Conservation (phyloP, 1,140 invertebrate genomes). For the Drosophila kurseongensis region DNA sequence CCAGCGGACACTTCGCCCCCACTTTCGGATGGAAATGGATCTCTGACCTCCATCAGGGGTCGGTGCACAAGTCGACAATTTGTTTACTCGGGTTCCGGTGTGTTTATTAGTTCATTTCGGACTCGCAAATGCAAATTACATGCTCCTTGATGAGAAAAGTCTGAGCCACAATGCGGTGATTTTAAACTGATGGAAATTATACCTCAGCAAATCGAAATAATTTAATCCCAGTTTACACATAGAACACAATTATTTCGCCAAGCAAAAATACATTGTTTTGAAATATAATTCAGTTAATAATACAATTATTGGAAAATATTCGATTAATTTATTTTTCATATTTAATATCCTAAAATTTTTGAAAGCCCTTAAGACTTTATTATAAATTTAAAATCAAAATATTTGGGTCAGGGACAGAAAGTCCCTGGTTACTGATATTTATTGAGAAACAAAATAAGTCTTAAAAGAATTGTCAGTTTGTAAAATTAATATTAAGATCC, state of each 20-base stretch:
- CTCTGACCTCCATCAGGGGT: conserved; percentile 16
- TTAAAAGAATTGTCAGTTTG: no score
- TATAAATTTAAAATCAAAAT: no score
- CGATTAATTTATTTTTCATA: no score
- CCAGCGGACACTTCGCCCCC: conserved; percentile 29
- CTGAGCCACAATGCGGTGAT: not conserved
- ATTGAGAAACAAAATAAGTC: no score
- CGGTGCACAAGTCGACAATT: conserved; percentile 61
- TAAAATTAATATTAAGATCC: no score
- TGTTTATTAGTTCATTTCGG: conserved; percentile 66
- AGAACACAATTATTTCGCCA: not conserved
- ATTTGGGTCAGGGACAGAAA: no score
- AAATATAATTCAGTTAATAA: no score
- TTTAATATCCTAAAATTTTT: no score
- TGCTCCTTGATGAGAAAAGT: not conserved
- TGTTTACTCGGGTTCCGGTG: conserved; percentile 50
- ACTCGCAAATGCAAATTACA: conserved; percentile 59
- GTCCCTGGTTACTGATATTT: no score
- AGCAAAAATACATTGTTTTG: not conserved
- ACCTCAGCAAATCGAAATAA: not conserved
- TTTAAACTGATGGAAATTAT: not conserved
- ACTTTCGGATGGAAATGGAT: not conserved
- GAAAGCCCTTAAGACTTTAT: no score
- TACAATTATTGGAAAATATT: no score
- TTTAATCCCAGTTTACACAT: not conserved